These are phyloP conservation scores for Drepana falcataria DNA, from an alignment of 2,888 invertebrate species.

Conservation along the genomic window DNA sequence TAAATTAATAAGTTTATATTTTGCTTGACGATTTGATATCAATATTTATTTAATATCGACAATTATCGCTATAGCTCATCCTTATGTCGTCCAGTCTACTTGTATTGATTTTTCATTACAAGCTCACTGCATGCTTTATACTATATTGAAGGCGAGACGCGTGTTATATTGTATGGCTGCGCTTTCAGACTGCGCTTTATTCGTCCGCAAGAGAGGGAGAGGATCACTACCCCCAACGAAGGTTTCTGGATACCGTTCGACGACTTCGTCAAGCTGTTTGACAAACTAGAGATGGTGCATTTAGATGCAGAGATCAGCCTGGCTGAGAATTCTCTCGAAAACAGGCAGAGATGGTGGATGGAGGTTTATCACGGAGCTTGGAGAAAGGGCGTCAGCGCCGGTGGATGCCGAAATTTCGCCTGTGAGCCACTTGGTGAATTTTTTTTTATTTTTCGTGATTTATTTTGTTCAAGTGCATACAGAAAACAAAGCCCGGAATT, in stretches of 20 bases:
- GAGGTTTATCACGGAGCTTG: constrained; percentile 91
- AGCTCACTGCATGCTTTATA: no score
- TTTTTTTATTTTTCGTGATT: neutral
- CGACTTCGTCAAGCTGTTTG: constrained; percentile 90
- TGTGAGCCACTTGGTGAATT: constrained; percentile 54
- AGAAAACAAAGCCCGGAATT: no score
- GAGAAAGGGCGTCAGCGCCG: constrained; percentile 92
- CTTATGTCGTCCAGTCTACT: no score
- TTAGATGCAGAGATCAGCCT: constrained; percentile 91
- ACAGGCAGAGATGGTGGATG: constrained; percentile 90
- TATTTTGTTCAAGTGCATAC: no score
- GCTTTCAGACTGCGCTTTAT: constrained; percentile 84
- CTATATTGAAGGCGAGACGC: no score
- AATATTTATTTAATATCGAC: no score
- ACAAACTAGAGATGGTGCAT: constrained; percentile 90
- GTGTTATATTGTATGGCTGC: no score
- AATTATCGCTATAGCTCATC: no score
- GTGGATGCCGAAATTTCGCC: constrained; percentile 92
- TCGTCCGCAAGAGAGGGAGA: constrained; percentile 84
- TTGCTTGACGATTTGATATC: no score
- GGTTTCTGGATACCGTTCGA: constrained; percentile 92
- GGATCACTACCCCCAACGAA: constrained; percentile 82
- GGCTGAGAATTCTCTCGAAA: constrained; percentile 88
- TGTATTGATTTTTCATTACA: no score
- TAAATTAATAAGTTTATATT: no score